A percentile compares a stretch with the other conserved stretches of the same genome.
Conservation (phyloP, 1,140 invertebrate species). For the Papilio dardanus region DNA sequence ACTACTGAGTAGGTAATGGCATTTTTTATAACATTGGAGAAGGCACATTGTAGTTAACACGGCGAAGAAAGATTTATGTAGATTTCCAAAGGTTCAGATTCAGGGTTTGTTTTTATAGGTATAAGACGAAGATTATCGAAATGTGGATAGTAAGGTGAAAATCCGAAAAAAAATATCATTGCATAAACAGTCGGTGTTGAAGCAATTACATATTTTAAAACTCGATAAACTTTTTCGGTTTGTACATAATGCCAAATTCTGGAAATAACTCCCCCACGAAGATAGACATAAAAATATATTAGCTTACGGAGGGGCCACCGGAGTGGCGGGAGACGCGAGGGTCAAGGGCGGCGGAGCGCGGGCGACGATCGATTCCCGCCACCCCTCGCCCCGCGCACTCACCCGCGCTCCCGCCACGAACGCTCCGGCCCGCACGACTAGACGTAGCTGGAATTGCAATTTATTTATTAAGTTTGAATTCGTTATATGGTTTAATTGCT, state of each 20-base stretch:
- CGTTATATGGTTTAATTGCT: not conserved
- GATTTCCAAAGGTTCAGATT: no score
- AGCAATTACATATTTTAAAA: no score
- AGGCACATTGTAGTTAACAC: no score
- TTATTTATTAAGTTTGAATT: not conserved
- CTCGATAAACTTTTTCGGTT: no score
- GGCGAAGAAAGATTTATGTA: no score
- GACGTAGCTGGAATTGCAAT: constrained; percentile 38
- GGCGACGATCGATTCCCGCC: constrained; percentile 51
- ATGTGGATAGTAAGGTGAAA: no score
- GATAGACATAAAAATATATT: constrained; percentile 18
- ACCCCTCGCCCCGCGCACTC: constrained; percentile 2
- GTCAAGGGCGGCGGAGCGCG: constrained; percentile 60
- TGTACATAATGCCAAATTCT: constrained; percentile 4
- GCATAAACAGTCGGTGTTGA: no score
- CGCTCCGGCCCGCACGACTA: constrained; percentile 43
- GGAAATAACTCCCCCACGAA: constrained; percentile 12
- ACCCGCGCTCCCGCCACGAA: constrained; percentile 24
- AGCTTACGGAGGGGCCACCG: constrained; percentile 17
- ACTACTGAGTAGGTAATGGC: no score
- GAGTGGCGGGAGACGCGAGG: constrained; percentile 42
- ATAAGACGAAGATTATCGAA: no score
- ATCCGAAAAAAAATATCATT: not conserved
- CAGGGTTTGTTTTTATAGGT: no score
- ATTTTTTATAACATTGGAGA: no score